Evolutionary conservation across 2,888 invertebrate species (phyloP).

Genomic region (Brachyptera putata): DNA sequence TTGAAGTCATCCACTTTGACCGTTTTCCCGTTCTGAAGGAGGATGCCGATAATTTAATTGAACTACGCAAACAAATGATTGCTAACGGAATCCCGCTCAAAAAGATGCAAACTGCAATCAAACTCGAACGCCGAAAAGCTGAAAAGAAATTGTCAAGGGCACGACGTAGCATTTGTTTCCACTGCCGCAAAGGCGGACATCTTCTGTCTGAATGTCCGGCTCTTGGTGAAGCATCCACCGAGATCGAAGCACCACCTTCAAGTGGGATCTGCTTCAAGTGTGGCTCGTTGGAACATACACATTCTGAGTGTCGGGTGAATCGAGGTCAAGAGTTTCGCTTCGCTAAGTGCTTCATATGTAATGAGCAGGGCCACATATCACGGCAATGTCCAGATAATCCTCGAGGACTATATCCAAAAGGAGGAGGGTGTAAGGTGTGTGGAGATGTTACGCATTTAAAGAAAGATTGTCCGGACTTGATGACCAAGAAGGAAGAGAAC

Average conservation of each 20-base stretch:
- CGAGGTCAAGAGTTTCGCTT: conserved; percentile 60
- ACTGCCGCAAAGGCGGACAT: conserved; percentile 76
- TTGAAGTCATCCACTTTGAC: conserved; percentile 60
- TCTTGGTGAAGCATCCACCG: conserved; percentile 45
- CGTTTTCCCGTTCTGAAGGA: conserved; percentile 68
- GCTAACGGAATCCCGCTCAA: conserved; percentile 60
- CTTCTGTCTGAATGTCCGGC: conserved; percentile 77
- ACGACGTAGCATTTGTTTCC: conserved; percentile 70
- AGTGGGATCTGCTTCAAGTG: conserved; percentile 83
- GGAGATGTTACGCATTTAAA: conserved; percentile 81
- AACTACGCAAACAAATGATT: conserved; percentile 60
- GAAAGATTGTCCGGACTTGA: conserved; percentile 69
- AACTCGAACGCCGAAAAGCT: conserved; percentile 64
- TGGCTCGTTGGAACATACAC: conserved; percentile 82
- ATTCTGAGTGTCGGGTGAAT: conserved; percentile 67
- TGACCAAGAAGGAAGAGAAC: conserved; percentile 47
- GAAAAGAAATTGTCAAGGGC: conserved; percentile 65
- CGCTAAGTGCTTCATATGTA: conserved; percentile 86
- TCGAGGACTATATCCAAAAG: conserved; percentile 81
- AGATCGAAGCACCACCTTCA: conserved; percentile 45
- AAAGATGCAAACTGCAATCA: conserved; percentile 62
- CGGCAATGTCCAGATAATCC: conserved; percentile 85
- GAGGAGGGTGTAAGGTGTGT: conserved; percentile 75
- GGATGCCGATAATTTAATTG: conserved; percentile 60
- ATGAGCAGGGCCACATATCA: conserved; percentile 81